phyloP scores from a whole-genome alignment of 2,888 invertebrate species.

The Parnassius mnemosyne region DNA sequence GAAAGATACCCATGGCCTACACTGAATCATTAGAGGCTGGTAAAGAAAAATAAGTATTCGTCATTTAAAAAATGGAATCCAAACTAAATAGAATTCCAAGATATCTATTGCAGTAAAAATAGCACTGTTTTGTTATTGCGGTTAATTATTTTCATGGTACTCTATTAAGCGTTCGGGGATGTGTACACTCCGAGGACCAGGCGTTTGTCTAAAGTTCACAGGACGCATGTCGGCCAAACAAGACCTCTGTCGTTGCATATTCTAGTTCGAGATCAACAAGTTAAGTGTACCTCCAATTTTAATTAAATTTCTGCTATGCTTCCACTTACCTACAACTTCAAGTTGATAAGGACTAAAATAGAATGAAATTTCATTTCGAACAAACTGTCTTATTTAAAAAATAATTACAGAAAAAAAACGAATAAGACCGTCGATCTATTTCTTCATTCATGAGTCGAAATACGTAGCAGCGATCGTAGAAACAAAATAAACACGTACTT shows the following conservation, averaged over 20 bases:
- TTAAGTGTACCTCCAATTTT: background rate
- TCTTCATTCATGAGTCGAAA: background rate
- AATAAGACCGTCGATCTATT: conserved; percentile 12
- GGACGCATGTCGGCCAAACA: background rate
- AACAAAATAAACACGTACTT: conserved; percentile 25
- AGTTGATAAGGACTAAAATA: no score
- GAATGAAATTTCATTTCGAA: no score
- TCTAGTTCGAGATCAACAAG: background rate
- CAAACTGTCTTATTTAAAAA: background rate
- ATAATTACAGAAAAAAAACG: background rate
- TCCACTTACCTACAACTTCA: no score
- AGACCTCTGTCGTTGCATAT: background rate
- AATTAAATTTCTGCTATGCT: background rate
- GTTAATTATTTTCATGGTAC: no score
- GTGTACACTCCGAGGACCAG: background rate
- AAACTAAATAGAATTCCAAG: no score
- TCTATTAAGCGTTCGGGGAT: no score
- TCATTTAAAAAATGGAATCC: no score
- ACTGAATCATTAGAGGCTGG: no score
- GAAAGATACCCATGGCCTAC: no score
- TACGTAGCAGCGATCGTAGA: conserved; percentile 23
- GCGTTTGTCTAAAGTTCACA: background rate
- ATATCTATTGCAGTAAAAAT: no score
- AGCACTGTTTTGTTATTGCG: no score
- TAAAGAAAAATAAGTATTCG: no score